These are phyloP conservation scores for Percopsis omiscomaycus DNA, from an alignment of 2,797 vertebrate genomes.

Conservation along the genomic window DNA sequence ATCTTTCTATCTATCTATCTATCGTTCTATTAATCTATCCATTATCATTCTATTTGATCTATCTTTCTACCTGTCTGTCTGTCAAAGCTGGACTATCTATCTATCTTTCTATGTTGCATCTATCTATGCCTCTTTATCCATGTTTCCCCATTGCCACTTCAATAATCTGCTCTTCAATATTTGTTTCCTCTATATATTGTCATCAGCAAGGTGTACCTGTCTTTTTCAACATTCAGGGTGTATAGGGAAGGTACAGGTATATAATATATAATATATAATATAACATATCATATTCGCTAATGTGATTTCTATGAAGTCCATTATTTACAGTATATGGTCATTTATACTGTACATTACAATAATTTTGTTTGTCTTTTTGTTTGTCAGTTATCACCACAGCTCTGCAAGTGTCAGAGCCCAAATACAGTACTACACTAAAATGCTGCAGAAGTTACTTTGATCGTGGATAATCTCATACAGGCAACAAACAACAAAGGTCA, in stretches of 20 bases:
- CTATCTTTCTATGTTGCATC: slow-evolving; percentile 33
- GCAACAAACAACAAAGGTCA: slow-evolving; percentile 19
- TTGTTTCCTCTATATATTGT: slow-evolving; percentile 4
- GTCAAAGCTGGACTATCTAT: not conserved
- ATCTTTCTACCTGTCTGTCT: slow-evolving; percentile 7
- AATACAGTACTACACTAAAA: slow-evolving; percentile 7
- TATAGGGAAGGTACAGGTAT: not conserved
- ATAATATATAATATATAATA: too few species aligned
- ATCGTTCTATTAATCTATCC: slow-evolving; percentile 31
- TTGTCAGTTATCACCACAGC: not conserved
- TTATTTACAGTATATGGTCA: not conserved
- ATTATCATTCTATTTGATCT: slow-evolving; percentile 13
- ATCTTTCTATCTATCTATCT: slow-evolving; percentile 7
- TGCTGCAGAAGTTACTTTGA: slow-evolving; percentile 7
- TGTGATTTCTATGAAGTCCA: not conserved
- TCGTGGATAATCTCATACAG: slow-evolving; percentile 2
- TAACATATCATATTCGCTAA: slow-evolving; percentile 7
- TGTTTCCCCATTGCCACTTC: slow-evolving; percentile 43
- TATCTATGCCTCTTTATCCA: slow-evolving; percentile 56
- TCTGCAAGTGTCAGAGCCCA: not conserved
- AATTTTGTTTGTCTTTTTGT: not conserved
- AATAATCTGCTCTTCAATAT: not conserved
- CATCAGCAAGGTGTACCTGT: slow-evolving; percentile 14
- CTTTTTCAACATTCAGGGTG: slow-evolving; percentile 3
- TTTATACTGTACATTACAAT: not conserved